phyloP scores from a whole-genome alignment of 2,797 vertebrate species.

The Garrulus glandarius region DNA sequence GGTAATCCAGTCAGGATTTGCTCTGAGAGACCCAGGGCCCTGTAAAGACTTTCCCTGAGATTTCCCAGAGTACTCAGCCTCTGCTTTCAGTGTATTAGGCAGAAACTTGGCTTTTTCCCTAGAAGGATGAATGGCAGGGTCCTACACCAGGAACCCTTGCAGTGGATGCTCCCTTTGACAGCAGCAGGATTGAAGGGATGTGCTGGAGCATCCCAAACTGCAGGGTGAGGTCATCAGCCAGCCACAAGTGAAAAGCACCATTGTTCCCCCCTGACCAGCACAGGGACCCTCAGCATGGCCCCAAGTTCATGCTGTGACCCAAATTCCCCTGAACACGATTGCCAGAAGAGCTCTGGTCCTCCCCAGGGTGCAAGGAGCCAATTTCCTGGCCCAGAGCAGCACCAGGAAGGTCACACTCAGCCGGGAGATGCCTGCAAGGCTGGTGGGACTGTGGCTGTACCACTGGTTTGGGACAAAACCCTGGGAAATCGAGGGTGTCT shows the following conservation, averaged over 20 bases:
- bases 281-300: not conserved
- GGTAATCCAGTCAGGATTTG: not conserved
- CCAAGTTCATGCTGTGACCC: accelerated
- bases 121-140: not conserved
- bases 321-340: accelerated
- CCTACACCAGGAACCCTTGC: accelerated
- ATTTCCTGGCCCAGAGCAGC: not conserved
- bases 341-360: not conserved
- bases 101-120: not conserved
- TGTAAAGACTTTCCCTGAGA: not conserved
- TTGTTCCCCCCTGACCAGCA: accelerated
- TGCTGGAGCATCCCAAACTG: not conserved
- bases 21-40: not conserved
- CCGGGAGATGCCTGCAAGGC: not conserved
- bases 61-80: not conserved
- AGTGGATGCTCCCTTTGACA: not conserved
- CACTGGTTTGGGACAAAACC: not conserved
- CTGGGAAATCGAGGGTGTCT: accelerated
- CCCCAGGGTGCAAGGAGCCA: not conserved
- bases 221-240: not conserved
- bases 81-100: not conserved
- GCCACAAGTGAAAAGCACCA: accelerated
- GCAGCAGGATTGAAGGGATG: not conserved
- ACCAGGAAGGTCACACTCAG: not conserved
- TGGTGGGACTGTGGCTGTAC: accelerated